A percentile compares a stretch with the other conserved stretches of the same genome.
These are phyloP conservation scores for Remorina albescens DNA, from an alignment of 2,797 vertebrate species.

Conservation along the genomic window DNA sequence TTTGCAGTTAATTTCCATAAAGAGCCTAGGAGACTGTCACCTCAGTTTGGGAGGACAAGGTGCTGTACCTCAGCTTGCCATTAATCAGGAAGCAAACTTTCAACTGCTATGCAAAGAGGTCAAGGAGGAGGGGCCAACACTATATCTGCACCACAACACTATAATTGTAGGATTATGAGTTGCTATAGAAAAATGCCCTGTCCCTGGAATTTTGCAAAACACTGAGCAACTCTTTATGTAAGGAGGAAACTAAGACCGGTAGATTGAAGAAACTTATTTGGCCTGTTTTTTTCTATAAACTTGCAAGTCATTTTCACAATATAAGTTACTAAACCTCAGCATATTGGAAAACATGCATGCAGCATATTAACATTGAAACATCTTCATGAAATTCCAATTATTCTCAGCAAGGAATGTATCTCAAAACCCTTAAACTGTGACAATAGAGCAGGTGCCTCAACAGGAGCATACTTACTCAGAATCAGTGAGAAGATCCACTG, in stretches of 20 bases:
- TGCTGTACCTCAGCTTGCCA: constrained; percentile 72
- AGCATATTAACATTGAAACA: not conserved
- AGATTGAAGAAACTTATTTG: constrained; percentile 49
- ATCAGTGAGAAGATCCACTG: constrained; percentile 42
- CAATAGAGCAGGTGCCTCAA: constrained; percentile 8
- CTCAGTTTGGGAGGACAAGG: constrained; percentile 79
- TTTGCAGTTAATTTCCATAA: constrained; percentile 89
- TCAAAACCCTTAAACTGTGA: constrained; percentile 12
- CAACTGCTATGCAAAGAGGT: constrained; percentile 76
- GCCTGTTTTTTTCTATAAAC: constrained; percentile 13
- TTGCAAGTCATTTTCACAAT: constrained; percentile 7
- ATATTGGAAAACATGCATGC: not conserved
- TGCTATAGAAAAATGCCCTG: constrained; percentile 76
- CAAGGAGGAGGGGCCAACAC: constrained; percentile 84
- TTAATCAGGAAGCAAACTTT: constrained; percentile 87
- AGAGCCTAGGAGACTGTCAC: constrained; percentile 83
- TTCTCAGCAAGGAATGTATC: not conserved
- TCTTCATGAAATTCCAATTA: not conserved
- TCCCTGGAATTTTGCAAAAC: constrained; percentile 68
- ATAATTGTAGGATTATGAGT: constrained; percentile 86
- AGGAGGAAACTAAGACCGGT: constrained; percentile 60
- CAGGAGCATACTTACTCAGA: constrained; percentile 1
- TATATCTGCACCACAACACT: constrained; percentile 78
- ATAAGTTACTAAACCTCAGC: too few species aligned
- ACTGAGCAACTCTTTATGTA: constrained; percentile 63